phyloP scores from a whole-genome alignment of 2,113 vertebrate genomes.

The Eubucco bourcierii region DNA sequence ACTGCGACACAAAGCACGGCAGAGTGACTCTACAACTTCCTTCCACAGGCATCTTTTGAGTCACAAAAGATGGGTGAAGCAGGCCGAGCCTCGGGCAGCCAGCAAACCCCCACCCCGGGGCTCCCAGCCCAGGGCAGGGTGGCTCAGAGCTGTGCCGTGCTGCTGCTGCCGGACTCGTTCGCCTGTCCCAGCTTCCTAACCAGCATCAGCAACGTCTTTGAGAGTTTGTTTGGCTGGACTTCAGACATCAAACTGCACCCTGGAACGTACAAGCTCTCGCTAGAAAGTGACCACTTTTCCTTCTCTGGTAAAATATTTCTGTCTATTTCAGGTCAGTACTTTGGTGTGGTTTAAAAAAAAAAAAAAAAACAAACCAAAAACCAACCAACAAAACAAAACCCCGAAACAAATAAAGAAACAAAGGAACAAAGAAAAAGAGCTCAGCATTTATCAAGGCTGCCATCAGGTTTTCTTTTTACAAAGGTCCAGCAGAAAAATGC shows the following conservation, averaged over 20 bases:
- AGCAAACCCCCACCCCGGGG: neutral
- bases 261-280: neutral
- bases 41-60: neutral
- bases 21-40: constrained; percentile 50
- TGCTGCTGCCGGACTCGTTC: neutral
- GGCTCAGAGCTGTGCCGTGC: neutral
- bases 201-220: neutral
- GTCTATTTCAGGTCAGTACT: neutral
- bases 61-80: neutral
- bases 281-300: neutral
- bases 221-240: constrained; percentile 55
- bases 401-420: too few species aligned
- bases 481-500: constrained; percentile 19
- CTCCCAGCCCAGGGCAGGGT: neutral
- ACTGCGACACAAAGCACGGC: constrained; percentile 70
- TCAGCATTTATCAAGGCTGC: neutral
- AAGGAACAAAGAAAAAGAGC: too few species aligned
- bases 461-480: neutral
- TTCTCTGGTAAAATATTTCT: neutral
- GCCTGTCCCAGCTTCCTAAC: neutral
- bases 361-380: too few species aligned
- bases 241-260: neutral
- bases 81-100: neutral
- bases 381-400: too few species aligned
- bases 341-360: neutral